Percentiles rank a stretch among this genome's conserved stretches.
Conservation (phyloP, 1,140 invertebrate genomes). For the Venustaconcha ellipsiformis region DNA sequence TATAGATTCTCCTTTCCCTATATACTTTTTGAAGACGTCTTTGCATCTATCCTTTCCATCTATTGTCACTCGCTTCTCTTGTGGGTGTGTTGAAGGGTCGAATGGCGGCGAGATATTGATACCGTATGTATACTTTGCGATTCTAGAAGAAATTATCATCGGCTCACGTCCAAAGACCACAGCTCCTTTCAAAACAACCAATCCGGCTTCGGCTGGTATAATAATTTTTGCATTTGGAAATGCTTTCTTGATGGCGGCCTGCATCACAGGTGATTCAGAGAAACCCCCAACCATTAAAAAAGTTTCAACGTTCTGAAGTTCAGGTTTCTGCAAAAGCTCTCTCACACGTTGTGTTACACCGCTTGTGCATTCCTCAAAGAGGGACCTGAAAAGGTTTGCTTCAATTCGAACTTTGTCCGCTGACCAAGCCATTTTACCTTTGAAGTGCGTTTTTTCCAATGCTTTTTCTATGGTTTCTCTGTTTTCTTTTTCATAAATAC, state of each 20-base stretch:
- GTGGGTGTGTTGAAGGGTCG: constrained; percentile 11
- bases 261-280: neutral
- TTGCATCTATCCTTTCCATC: constrained; percentile 24
- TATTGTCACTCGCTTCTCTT: constrained; percentile 8
- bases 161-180: constrained; percentile 26
- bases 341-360: neutral
- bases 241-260: neutral
- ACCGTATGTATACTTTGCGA: constrained; percentile 41
- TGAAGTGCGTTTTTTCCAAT: constrained; percentile 15
- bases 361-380: neutral
- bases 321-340: neutral
- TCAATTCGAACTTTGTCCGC: neutral
- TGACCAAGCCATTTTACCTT: constrained; percentile 11
- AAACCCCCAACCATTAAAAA: constrained; percentile 3
- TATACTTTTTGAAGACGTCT: constrained; percentile 35
- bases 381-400: neutral
- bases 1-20: constrained; percentile 31
- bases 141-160: constrained; percentile 28
- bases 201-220: neutral
- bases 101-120: constrained; percentile 23
- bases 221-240: neutral
- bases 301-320: neutral
- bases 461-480: constrained; percentile 17
- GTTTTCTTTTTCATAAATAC: constrained; percentile 9
- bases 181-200: constrained; percentile 6